These are phyloP conservation scores for Cydia fagiglandana DNA, from an alignment of 1,140 invertebrate species.

Conservation along the genomic window DNA sequence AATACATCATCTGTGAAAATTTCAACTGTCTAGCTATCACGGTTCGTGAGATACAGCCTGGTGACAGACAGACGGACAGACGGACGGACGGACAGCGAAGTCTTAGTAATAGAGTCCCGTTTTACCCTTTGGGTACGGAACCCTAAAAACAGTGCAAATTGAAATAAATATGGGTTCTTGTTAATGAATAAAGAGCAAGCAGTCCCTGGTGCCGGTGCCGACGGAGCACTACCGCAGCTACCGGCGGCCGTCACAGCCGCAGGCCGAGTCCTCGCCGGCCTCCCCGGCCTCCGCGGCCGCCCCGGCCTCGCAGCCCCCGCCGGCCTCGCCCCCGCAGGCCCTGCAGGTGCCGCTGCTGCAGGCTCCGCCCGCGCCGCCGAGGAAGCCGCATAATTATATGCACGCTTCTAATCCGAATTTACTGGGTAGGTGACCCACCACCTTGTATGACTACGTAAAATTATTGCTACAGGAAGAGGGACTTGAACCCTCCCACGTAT, in stretches of 20 bases:
- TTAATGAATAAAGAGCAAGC: slow-evolving; percentile 48
- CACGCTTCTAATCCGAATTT: slow-evolving; percentile 85
- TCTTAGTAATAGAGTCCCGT: too few relatives aligned
- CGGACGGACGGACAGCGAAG: too few relatives aligned
- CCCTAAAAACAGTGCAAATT: too few relatives aligned
- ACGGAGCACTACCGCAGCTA: slow-evolving; percentile 49
- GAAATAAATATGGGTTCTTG: too few relatives aligned
- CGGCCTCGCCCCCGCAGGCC: slow-evolving; percentile 36
- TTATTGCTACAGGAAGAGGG: too few relatives aligned
- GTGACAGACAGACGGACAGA: too few relatives aligned
- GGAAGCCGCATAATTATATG: slow-evolving; percentile 76
- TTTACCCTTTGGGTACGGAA: too few relatives aligned
- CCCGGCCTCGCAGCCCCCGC: not conserved
- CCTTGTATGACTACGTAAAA: too few relatives aligned
- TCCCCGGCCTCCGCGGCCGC: slow-evolving; percentile 32
- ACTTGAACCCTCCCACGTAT: too few relatives aligned
- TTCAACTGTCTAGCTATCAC: too few relatives aligned
- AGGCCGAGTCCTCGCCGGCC: slow-evolving; percentile 40
- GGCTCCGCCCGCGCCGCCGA: slow-evolving; percentile 42
- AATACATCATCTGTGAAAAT: too few relatives aligned
- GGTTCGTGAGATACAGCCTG: too few relatives aligned
- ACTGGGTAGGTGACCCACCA: slow-evolving; percentile 52
- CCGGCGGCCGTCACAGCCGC: slow-evolving; percentile 44
- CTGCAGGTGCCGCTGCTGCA: slow-evolving; percentile 34
- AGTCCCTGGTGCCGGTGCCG: slow-evolving; percentile 43